Evolutionary conservation across 2,113 vertebrate genomes (phyloP).

Genomic region (Perognathus longimembris): DNA sequence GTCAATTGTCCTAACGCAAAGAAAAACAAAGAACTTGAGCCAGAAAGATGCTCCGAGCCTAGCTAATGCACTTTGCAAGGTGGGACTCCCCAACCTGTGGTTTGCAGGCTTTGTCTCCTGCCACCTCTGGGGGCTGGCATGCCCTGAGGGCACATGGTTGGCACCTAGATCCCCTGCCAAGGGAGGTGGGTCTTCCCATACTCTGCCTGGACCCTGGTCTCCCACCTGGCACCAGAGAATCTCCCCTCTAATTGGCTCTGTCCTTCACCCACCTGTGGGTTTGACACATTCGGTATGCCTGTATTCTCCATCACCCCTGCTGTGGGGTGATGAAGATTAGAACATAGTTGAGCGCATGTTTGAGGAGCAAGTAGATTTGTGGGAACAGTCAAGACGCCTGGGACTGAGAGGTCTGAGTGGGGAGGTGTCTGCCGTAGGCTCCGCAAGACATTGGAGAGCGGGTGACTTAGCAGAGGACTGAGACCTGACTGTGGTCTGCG

Average conservation of each 20-base stretch:
- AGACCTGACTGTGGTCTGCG: not conserved
- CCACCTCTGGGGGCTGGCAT: not conserved
- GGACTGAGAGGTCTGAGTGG: not conserved
- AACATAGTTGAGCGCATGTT: not conserved
- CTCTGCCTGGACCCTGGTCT: not conserved
- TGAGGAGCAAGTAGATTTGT: not conserved
- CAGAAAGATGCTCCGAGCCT: not conserved
- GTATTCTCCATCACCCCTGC: no score
- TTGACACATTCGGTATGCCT: not conserved
- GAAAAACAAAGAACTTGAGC: not conserved
- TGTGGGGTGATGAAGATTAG: not conserved
- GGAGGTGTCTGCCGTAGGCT: not conserved
- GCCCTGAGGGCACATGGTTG: not conserved
- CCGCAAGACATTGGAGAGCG: not conserved
- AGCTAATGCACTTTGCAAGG: not conserved
- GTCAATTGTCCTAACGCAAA: not conserved
- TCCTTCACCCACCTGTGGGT: not conserved
- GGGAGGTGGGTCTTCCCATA: not conserved
- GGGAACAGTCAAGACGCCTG: not conserved
- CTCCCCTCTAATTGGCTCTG: not conserved
- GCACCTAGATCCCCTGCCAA: not conserved
- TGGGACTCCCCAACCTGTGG: not conserved
- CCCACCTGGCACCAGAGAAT: not conserved
- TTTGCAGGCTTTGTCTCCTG: not conserved
- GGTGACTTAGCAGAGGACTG: not conserved